A percentile compares a stretch with the other conserved stretches of the same genome.
phyloP scores from a whole-genome alignment of 2,888 invertebrate species.

The Chymomyza fuscimana region DNA sequence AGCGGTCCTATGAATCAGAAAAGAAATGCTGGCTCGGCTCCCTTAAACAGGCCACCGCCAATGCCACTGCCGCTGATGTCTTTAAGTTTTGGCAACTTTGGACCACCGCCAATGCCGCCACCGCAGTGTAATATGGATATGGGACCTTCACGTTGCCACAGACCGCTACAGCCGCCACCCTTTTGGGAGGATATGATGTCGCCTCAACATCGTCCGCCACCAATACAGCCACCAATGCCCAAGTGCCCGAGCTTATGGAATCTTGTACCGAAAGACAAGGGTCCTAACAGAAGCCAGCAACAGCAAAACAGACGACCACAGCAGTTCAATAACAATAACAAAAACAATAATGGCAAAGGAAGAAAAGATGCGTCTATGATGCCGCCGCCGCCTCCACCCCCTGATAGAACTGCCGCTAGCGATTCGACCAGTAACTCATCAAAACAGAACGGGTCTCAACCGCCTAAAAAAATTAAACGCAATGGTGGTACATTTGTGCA shows the following conservation, averaged over 20 bases:
- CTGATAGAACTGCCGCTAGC: neutral
- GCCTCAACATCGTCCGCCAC: slow-evolving; percentile 52
- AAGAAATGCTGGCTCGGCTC: neutral
- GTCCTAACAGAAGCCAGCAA: neutral
- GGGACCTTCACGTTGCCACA: slow-evolving; percentile 26
- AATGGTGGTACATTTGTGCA: slow-evolving; percentile 49
- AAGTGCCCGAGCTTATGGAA: slow-evolving; percentile 63
- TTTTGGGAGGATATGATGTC: slow-evolving; percentile 69
- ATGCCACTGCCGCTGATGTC: neutral
- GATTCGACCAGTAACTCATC: slow-evolving; percentile 2
- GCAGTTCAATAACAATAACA: slow-evolving; percentile 17
- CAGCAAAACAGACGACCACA: slow-evolving; percentile 10
- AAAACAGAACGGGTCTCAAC: slow-evolving; percentile 24
- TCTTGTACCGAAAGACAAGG: slow-evolving; percentile 55
- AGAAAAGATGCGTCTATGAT: slow-evolving; percentile 41
- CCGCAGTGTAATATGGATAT: slow-evolving; percentile 25
- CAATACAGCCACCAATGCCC: slow-evolving; percentile 65
- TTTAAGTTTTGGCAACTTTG: neutral
- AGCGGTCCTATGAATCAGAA: neutral
- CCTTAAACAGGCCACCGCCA: neutral
- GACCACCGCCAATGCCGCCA: slow-evolving; percentile 23
- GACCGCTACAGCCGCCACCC: slow-evolving; percentile 60
- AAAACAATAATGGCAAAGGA: slow-evolving; percentile 1
- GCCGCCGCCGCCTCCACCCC: slow-evolving; percentile 52
- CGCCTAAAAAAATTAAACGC: slow-evolving; percentile 31